Evolutionary conservation across 2,113 vertebrate species (phyloP).

Genomic region (Natator depressus): DNA sequence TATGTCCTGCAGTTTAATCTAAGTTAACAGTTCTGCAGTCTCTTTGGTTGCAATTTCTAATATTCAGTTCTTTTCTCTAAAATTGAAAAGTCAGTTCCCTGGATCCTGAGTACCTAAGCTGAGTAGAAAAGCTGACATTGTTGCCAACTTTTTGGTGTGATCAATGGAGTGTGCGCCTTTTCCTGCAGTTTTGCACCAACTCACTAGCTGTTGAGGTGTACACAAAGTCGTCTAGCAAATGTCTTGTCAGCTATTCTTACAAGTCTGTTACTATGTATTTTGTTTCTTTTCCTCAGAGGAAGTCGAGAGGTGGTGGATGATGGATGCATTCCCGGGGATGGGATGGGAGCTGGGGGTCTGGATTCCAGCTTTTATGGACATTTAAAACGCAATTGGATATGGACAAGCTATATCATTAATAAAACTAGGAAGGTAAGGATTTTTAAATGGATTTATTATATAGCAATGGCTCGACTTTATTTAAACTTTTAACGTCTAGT

Average conservation of each 20-base stretch:
- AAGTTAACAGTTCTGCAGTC: background rate
- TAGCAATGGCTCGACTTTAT: background rate
- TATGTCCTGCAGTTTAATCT: background rate
- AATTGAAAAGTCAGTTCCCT: background rate
- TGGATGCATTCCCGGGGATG: constrained; percentile 88
- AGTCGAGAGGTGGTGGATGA: constrained; percentile 85
- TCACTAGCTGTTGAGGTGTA: background rate
- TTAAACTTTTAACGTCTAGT: background rate
- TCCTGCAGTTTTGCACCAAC: background rate
- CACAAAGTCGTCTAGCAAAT: background rate
- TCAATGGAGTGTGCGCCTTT: background rate
- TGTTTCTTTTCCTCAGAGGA: constrained; percentile 77
- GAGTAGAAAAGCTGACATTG: background rate
- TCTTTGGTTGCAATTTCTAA: background rate
- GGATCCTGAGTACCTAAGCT: background rate
- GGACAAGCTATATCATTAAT: constrained; percentile 92
- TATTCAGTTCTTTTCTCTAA: background rate
- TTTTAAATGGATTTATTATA: background rate
- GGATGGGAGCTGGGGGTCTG: constrained; percentile 90
- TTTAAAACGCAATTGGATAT: constrained; percentile 97
- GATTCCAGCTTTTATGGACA: constrained; percentile 94
- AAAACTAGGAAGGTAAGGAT: constrained; percentile 78
- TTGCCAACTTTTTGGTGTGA: background rate
- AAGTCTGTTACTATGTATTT: background rate
- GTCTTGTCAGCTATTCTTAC: background rate